A percentile compares a stretch with the other conserved stretches of the same genome.
Evolutionary conservation across 2,888 invertebrate species (phyloP).

Genomic region (Dasypolia templi): DNA sequence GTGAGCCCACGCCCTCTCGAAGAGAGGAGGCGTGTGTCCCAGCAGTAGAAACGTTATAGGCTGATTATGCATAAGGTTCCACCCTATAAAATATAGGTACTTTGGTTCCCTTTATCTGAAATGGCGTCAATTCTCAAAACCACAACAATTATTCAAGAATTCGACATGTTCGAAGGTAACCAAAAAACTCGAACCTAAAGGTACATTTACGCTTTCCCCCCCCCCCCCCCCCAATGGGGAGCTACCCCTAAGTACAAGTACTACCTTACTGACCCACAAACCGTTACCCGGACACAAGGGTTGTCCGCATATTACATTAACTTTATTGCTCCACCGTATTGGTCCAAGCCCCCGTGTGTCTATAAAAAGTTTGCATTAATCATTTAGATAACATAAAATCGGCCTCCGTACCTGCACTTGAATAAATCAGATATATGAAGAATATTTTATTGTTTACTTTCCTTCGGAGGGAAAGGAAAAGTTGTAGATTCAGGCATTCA

Average conservation of each 20-base stretch:
- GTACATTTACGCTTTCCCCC: slow-evolving; percentile 4
- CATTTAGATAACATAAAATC: slow-evolving; percentile 64
- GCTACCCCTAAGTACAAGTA: slow-evolving; percentile 33
- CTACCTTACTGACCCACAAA: slow-evolving; percentile 48
- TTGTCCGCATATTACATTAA: slow-evolving; percentile 55
- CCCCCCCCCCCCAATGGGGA: slow-evolving; percentile 11
- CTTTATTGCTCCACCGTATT: slow-evolving; percentile 53
- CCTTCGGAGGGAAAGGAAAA: neutral
- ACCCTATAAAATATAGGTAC: neutral
- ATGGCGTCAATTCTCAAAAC: neutral
- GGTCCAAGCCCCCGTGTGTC: slow-evolving; percentile 44
- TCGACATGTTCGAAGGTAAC: slow-evolving; percentile 10
- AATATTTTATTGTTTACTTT: slow-evolving; percentile 54
- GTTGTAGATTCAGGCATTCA: too few relatives aligned
- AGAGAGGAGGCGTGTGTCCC: too few relatives aligned
- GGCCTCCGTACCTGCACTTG: slow-evolving; percentile 50
- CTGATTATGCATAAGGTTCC: too few relatives aligned
- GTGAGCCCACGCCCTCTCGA: too few relatives aligned
- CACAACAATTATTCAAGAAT: slow-evolving; percentile 45
- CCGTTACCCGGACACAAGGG: slow-evolving; percentile 25
- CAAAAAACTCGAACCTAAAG: neutral
- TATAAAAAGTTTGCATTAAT: slow-evolving; percentile 62
- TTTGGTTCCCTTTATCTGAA: neutral
- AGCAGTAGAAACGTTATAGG: too few relatives aligned
- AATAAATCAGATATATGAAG: slow-evolving; percentile 60